Conservation (phyloP, 37 sponge, comb jelly and placozoan genomes). For the Amphimedon queenslandica region DNA sequence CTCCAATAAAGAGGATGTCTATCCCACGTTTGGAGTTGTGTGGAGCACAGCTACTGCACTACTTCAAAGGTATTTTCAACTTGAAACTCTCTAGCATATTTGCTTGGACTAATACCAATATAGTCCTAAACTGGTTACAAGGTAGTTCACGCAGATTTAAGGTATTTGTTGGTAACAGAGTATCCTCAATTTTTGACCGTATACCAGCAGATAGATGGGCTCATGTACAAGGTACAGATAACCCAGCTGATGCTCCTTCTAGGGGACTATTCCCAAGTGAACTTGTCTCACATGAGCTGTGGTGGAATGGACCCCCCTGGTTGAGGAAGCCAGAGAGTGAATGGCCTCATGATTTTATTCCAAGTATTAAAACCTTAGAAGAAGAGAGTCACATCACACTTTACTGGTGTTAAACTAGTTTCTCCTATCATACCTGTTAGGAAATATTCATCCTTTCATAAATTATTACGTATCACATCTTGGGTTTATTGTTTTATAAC, state of each 20-base stretch:
- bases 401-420: no score
- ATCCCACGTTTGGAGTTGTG: constrained; percentile 10
- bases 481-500: constrained; percentile 25
- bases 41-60: constrained; percentile 12
- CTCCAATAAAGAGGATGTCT: constrained; percentile 26
- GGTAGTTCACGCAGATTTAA: constrained; percentile 17
- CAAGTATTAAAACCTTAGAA: neutral
- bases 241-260: constrained; percentile 26
- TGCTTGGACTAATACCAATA: constrained; percentile 3
- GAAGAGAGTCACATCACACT: neutral
- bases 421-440: constrained; percentile 12
- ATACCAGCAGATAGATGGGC: constrained; percentile 2
- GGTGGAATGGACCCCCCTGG: constrained; percentile 30
- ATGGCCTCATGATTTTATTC: constrained; percentile 11
- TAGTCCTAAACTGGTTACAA: constrained; percentile 39
- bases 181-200: constrained; percentile 2
- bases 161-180: constrained; percentile 25
- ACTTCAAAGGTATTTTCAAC: neutral
- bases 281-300: constrained; percentile 2
- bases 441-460: constrained; percentile 16
- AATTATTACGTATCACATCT: constrained; percentile 30
- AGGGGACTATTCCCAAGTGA: constrained; percentile 9
- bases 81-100: neutral
- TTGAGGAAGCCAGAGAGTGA: neutral
- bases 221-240: constrained; percentile 20